Evolutionary conservation across 2,113 vertebrate species (phyloP).

Genomic region (Stegostoma tigrinum): DNA sequence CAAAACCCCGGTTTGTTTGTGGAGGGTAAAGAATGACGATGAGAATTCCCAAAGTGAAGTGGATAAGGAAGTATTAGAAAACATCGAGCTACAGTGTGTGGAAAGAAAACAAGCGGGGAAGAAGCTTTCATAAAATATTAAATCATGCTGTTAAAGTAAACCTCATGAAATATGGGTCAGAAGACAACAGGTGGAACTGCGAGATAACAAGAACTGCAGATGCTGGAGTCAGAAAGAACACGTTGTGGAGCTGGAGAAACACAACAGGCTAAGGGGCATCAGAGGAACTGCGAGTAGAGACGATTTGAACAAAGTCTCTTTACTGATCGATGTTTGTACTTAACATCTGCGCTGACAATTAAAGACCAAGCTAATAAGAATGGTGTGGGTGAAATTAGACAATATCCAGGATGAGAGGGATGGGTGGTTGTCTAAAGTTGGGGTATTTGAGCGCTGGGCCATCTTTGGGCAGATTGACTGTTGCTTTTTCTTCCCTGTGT

Average conservation of each 20-base stretch:
- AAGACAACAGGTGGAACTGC: neutral
- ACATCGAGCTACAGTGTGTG: neutral
- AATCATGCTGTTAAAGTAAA: neutral
- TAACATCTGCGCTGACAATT: neutral
- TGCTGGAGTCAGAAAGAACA: too few relatives aligned
- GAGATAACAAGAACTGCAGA: too few relatives aligned
- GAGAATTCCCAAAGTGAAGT: neutral
- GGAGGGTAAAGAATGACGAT: neutral
- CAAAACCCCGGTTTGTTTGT: neutral
- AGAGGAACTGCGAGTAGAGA: neutral
- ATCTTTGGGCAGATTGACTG: neutral
- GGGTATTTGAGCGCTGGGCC: neutral
- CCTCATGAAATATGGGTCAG: neutral
- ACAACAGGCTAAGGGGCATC: too few relatives aligned
- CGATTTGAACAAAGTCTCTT: neutral
- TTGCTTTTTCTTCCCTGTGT: neutral
- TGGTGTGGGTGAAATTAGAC: neutral
- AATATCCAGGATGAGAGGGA: neutral
- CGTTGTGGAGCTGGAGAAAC: too few relatives aligned
- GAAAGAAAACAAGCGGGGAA: neutral
- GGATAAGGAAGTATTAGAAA: neutral
- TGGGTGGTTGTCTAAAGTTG: neutral
- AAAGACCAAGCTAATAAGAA: neutral
- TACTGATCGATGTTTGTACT: neutral
- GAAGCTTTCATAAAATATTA: neutral